Conservation (phyloP, 2,797 vertebrate genomes). For the Pipistrellus pipistrellus region DNA sequence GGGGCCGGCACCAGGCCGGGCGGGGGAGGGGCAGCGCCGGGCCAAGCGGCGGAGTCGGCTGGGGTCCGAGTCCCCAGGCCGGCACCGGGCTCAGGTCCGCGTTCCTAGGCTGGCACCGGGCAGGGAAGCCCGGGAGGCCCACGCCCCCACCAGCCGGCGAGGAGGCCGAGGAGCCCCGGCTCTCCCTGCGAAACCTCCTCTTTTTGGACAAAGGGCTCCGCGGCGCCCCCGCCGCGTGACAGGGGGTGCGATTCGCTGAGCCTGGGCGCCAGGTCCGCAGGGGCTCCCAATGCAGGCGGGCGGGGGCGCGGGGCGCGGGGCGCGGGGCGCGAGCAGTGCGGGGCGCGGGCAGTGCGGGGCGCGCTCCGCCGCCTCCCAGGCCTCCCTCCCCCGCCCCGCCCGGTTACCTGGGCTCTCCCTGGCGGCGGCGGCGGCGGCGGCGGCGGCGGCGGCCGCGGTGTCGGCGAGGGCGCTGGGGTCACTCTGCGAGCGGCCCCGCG, state of each 20-base stretch:
- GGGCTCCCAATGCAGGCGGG: not conserved
- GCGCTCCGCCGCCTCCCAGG: constrained; percentile 25
- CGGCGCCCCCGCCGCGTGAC: not conserved
- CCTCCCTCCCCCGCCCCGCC: constrained; percentile 58
- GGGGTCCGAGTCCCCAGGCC: not conserved
- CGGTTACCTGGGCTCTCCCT: constrained; percentile 92
- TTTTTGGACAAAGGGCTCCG: constrained; percentile 73
- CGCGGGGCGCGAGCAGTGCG: not conserved
- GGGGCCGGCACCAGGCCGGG: not conserved
- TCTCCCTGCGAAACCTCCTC: constrained; percentile 74
- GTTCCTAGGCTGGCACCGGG: not conserved
- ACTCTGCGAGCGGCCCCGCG: constrained; percentile 96
- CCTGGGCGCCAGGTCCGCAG: not conserved
- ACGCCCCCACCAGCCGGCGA: not conserved
- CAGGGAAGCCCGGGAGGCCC: not conserved
- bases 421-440: constrained; percentile 86
- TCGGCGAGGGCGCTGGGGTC: constrained; percentile 97
- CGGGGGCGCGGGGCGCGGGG: not conserved
- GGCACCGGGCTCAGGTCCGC: not conserved
- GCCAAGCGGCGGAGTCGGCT: constrained; percentile 41
- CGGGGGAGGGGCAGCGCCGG: not conserved
- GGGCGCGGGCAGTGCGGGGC: not conserved
- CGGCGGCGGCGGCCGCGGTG: constrained; percentile 85
- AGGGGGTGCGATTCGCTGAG: not conserved
- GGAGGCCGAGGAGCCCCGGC: constrained; percentile 71